Base-by-base conservation (phyloP, 2,888 invertebrate species). In the Phaonia tiefii region DNA sequence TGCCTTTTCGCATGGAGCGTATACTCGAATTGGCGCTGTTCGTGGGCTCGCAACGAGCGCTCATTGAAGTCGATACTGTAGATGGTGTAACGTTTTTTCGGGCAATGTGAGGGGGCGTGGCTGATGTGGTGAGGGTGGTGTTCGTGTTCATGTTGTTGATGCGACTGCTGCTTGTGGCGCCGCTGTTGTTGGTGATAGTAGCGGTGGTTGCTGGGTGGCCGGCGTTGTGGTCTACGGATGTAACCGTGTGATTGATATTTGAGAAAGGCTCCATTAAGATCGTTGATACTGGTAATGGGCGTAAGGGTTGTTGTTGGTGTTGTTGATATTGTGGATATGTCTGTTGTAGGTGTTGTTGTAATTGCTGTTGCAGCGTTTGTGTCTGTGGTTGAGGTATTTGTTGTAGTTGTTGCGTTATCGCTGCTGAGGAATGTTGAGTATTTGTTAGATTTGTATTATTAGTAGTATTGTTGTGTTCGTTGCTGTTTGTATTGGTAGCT, bases 241-340 rank as follows among this genome's bases (percentile, higher is more conserved):
- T 87, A 86, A 20, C 63, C 69, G 69, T 87, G 86, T 83, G 84
- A 84, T 85, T 86, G 89, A 85, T 87, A 88, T 86, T 86, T 87
- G 84, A 87, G 87, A 83, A 86, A 86, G 85, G 84, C 86, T 85
- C 49, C 72, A 75, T 78, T 84, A 84, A 87, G 87, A 86, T 88
- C 84, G 85, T 84, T 39, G 76, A 71, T 81, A 31, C 73, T 74
- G 79, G 80, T 82, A 67, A 77, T 78, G 56, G 83, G 82, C 84
- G 85, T 74, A 78, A 76, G 31, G 17, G 74, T 60, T 67, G 83
- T 25, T 51, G 73, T 44, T 51, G 76, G 39, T 51, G 75, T 31
- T 73, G 78, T 60, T 63, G 77, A 26, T 75, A 70, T 58, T 31
- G 79, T n/a, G 44, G 54, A 31, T 54, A 54, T 54, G 60, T 39